These are phyloP conservation scores for Pelosia muscerda DNA, from an alignment of 2,888 invertebrate genomes.

Conservation along the genomic window DNA sequence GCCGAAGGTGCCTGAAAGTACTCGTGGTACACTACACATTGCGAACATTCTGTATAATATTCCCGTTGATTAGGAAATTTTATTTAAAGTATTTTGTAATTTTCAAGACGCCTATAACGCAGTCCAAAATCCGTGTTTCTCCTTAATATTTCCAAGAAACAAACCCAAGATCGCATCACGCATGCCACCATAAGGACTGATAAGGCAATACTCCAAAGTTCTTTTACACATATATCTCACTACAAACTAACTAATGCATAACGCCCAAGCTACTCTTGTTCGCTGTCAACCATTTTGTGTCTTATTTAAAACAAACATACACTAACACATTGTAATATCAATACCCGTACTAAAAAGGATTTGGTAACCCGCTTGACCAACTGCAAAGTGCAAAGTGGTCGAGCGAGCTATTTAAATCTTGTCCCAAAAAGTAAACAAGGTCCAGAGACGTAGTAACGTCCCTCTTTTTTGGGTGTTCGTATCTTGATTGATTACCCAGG, in stretches of 20 bases:
- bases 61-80: neutral
- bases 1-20: too few relatives aligned
- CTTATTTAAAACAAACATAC: conserved; percentile 39
- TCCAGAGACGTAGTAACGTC: conserved; percentile 52
- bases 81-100: neutral
- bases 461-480: conserved; percentile 62
- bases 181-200: neutral
- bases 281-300: conserved; percentile 49
- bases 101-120: neutral
- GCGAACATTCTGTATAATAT: too few relatives aligned
- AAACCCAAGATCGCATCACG: neutral
- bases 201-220: neutral
- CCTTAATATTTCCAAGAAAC: neutral
- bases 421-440: conserved; percentile 59
- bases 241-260: conserved; percentile 52
- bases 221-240: conserved; percentile 36
- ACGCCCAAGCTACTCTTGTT: conserved; percentile 51
- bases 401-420: conserved; percentile 59
- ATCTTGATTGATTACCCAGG: conserved; percentile 79
- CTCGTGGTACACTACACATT: too few relatives aligned
- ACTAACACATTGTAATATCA: conserved; percentile 22
- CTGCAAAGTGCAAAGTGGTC: conserved; percentile 41
- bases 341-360: conserved; percentile 15
- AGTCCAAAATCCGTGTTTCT: neutral
- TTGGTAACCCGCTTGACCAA: conserved; percentile 5